phyloP scores from a whole-genome alignment of 2,888 invertebrate genomes.

The Noctuana brunneofusca region DNA sequence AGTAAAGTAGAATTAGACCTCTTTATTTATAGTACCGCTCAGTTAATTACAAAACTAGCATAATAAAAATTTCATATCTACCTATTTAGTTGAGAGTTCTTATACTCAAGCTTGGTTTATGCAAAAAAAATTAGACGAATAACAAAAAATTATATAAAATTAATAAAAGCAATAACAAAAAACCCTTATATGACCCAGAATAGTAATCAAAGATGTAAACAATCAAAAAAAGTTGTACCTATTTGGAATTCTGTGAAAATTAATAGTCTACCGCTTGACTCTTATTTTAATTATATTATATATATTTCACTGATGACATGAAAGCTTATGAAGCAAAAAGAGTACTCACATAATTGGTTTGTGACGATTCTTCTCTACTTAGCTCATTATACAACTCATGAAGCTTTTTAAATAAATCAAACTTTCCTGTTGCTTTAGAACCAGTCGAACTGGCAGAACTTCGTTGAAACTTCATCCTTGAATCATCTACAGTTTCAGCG shows the following conservation, averaged over 20 bases:
- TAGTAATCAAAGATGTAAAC: too few relatives aligned
- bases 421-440: constrained; percentile 67
- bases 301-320: neutral
- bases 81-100: too few relatives aligned
- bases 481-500: constrained; percentile 76
- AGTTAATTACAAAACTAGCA: too few relatives aligned
- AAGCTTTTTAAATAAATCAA: constrained; percentile 79
- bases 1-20: too few relatives aligned
- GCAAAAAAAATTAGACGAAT: neutral
- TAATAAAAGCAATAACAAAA: too few relatives aligned
- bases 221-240: neutral
- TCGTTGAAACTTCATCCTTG: constrained; percentile 75
- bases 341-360: constrained; percentile 73
- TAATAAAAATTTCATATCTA: too few relatives aligned
- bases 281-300: too few relatives aligned
- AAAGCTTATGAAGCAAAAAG: neutral
- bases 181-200: too few relatives aligned
- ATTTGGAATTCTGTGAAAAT: neutral
- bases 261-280: too few relatives aligned
- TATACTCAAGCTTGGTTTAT: neutral
- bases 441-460: constrained; percentile 65
- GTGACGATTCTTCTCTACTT: constrained; percentile 73
- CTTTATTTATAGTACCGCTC: too few relatives aligned
- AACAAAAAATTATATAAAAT: too few relatives aligned
- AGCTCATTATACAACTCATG: constrained; percentile 77